These are phyloP conservation scores for Leiothrix lutea DNA, from an alignment of 2,113 vertebrate genomes.

Conservation along the genomic window DNA sequence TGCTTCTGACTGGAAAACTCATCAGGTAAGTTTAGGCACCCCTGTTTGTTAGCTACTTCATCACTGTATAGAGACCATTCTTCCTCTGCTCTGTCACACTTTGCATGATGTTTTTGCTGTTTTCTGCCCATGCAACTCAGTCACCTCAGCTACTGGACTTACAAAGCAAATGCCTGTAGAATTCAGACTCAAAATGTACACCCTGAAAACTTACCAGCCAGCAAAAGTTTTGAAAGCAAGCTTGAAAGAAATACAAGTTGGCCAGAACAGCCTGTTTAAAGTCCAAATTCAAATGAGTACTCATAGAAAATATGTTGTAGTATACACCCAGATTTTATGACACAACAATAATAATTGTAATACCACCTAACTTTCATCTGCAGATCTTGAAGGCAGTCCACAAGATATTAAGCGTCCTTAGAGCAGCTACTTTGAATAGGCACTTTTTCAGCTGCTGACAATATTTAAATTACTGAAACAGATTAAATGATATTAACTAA, in stretches of 20 bases:
- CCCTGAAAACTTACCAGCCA: background rate
- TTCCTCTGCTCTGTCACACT: background rate
- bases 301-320: conserved; percentile 44
- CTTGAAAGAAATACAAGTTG: background rate
- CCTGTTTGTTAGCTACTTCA: background rate
- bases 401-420: conserved; percentile 26
- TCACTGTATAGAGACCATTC: background rate
- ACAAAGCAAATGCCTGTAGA: background rate
- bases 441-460: conserved; percentile 42
- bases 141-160: background rate
- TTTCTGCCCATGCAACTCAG: background rate
- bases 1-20: background rate
- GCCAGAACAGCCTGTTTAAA: background rate
- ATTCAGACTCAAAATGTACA: background rate
- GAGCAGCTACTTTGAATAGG: conserved; percentile 17
- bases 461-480: conserved; percentile 28
- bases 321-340: conserved; percentile 36
- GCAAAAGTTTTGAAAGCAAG: background rate
- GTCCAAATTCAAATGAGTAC: conserved; percentile 37
- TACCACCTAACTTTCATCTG: conserved; percentile 49
- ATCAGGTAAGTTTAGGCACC: background rate
- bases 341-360: conserved; percentile 43
- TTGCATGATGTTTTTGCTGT: fast-evolving
- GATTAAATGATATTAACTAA: conserved; percentile 41
- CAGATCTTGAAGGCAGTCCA: conserved; percentile 31